Evolutionary conservation across 2,888 invertebrate species (phyloP), one percentile per base, ranked within the genome.

Genomic region (Andrena chrysosceles): DNA sequence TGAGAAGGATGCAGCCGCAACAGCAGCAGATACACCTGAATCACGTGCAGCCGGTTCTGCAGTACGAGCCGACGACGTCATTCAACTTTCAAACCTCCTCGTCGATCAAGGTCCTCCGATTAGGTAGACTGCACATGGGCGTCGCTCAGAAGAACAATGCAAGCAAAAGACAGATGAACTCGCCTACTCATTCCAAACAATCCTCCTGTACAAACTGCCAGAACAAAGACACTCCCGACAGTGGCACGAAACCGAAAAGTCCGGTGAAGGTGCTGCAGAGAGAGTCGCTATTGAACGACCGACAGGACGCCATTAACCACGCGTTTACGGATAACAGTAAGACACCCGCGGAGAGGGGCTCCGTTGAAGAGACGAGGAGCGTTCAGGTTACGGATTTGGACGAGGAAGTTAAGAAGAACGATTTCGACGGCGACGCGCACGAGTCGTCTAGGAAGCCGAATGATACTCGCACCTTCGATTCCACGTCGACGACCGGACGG

Each of bases 351-450:
- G 84, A 87, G 1, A 85, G 83, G 23, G 7, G 13, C n/a, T 63
- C 69, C 1, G 16, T 23, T 0, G 86, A 89, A 8, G 86, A 89
- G 42, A 20, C 62, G 71, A 87, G 82, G 8, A 85, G 83, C 20
- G 59, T 89, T 0, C 91, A 90, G 52, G 86, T 90, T 3, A 91
- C 90, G 13, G 90, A 91, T 83, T 77, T 90, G 13, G 90, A 91
- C 67, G 91, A 92, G 13, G 90, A 90, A 49, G 83, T 70, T 6
- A 88, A 79, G 26, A 83, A 82, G 8, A 59, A 79, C 16, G 77
- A 84, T 13, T 42, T 74, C 7, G 73, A 76, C 6, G 33, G 23
- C 7, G 71, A 76, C 3, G 4, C 13, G 5, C 13, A 13, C 7
- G 85, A 81, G 6, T 33, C 60, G 8, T 59, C 69, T n/a, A 85